phyloP scores from a whole-genome alignment of 2,888 invertebrate species.

The Leucania comma region DNA sequence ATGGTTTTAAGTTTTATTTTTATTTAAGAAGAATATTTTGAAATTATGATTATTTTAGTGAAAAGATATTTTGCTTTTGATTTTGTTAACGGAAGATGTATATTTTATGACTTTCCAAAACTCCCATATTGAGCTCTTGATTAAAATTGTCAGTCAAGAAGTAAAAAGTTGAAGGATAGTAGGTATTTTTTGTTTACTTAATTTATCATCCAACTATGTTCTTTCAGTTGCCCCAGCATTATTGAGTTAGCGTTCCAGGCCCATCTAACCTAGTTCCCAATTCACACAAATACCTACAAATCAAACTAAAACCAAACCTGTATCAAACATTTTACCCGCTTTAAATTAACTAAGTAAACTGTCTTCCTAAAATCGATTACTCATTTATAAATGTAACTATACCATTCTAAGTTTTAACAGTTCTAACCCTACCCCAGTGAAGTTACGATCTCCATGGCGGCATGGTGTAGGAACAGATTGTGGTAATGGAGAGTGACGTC shows the following conservation, averaged over 20 bases:
- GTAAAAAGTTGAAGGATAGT: too few species aligned
- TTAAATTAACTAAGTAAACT: not conserved
- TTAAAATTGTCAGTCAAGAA: too few species aligned
- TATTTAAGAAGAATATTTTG: not conserved
- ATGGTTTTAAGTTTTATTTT: slow-evolving; percentile 33
- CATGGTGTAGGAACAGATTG: slow-evolving; percentile 58
- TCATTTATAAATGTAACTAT: slow-evolving; percentile 4
- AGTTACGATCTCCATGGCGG: slow-evolving; percentile 41
- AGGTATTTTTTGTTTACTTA: too few species aligned
- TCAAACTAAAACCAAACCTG: not conserved
- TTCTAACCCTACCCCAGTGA: slow-evolving; percentile 52
- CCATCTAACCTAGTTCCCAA: not conserved
- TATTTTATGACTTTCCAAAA: too few species aligned
- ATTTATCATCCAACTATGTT: too few species aligned
- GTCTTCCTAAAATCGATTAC: slow-evolving; percentile 12
- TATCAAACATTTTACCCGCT: too few species aligned
- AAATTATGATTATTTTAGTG: not conserved
- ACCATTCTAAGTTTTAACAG: slow-evolving; percentile 18
- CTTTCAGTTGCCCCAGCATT: too few species aligned
- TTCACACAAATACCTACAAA: not conserved
- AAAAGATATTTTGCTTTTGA: not conserved
- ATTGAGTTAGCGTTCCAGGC: too few species aligned
- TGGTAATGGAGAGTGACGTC: slow-evolving; percentile 65
- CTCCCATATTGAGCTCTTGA: too few species aligned
- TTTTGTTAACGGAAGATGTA: too few species aligned